Evolutionary conservation across 2,888 invertebrate genomes (phyloP).

Genomic region (Phengaris arion): DNA sequence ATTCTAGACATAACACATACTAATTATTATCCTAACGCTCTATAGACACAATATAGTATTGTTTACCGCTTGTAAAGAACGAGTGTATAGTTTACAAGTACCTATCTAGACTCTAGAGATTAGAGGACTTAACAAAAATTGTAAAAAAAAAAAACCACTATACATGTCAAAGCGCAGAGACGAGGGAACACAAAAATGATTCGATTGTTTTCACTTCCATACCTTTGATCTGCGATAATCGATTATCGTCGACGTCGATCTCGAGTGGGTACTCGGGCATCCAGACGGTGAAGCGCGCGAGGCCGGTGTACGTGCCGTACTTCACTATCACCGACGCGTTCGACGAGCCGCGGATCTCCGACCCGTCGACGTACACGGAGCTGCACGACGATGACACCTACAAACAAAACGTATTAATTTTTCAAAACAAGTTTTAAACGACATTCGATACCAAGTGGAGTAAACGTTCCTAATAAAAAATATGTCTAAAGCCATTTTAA

Average conservation of each 20-base stretch:
- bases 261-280: constrained; percentile 97
- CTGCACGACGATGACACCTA: constrained; percentile 98
- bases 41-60: too few relatives aligned
- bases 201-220: constrained; percentile 31
- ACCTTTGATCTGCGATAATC: constrained; percentile 93
- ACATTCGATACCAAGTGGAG: too few relatives aligned
- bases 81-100: too few relatives aligned
- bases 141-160: too few relatives aligned
- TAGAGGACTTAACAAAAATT: background rate
- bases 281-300: constrained; percentile 96
- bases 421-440: background rate
- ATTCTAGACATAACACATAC: too few relatives aligned
- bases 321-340: constrained; percentile 96
- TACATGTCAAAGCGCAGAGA: too few relatives aligned
- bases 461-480: too few relatives aligned
- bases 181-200: background rate
- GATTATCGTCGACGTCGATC: constrained; percentile 91
- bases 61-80: too few relatives aligned
- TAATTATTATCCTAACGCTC: too few relatives aligned
- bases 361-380: constrained; percentile 97
- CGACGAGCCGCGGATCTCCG: constrained; percentile 95
- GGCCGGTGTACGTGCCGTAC: constrained; percentile 93
- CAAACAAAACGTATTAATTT: constrained; percentile 33
- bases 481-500: too few relatives aligned
- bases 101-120: too few relatives aligned